Evolutionary conservation across 2,888 invertebrate genomes (phyloP).

Genomic region (Limenitis camilla): DNA sequence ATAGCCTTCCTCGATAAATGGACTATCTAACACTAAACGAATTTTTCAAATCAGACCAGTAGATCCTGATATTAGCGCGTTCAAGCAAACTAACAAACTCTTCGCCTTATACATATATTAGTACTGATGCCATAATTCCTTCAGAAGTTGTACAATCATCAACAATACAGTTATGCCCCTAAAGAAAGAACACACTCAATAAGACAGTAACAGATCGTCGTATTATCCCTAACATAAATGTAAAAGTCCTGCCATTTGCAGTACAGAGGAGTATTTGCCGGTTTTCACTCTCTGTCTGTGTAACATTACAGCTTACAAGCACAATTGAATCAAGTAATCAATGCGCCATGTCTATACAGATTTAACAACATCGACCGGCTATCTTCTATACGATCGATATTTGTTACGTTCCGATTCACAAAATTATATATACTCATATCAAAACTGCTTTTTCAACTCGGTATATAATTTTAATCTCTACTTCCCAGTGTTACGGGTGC

Average conservation of each 20-base stretch:
- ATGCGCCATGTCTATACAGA: conserved; percentile 69
- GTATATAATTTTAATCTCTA: conserved; percentile 33
- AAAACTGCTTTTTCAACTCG: conserved; percentile 23
- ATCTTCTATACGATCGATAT: conserved; percentile 66
- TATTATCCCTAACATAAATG: too few relatives aligned
- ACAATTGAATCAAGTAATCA: conserved; percentile 69
- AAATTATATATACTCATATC: conserved; percentile 34
- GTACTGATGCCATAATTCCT: too few relatives aligned
- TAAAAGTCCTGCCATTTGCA: neutral
- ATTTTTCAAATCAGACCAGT: too few relatives aligned
- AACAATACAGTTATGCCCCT: too few relatives aligned
- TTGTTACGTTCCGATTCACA: conserved; percentile 58
- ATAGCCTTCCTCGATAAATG: too few relatives aligned
- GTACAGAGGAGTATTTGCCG: conserved; percentile 6
- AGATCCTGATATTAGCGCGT: too few relatives aligned
- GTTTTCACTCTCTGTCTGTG: conserved; percentile 11
- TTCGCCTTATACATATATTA: too few relatives aligned
- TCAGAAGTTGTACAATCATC: too few relatives aligned
- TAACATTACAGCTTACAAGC: conserved; percentile 47
- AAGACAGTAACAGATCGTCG: too few relatives aligned
- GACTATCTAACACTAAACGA: too few relatives aligned
- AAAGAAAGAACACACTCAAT: too few relatives aligned
- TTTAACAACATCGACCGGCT: conserved; percentile 62
- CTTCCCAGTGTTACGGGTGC: conserved; percentile 11
- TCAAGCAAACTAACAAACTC: too few relatives aligned